These are phyloP conservation scores for Erpetoichthys calabaricus DNA, from an alignment of 2,797 vertebrate genomes.

Conservation along the genomic window DNA sequence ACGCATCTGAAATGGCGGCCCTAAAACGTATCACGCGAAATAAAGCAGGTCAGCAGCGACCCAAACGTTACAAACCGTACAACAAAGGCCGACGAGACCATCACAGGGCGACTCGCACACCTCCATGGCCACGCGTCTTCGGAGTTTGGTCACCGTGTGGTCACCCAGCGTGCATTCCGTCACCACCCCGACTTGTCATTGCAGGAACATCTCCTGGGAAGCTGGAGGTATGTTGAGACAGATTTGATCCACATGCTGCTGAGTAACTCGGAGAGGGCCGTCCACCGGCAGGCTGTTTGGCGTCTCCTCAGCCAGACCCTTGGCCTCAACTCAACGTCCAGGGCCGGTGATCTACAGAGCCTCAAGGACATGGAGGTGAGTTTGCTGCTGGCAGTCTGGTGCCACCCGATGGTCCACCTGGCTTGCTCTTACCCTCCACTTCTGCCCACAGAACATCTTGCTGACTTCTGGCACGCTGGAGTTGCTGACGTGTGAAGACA, in stretches of 20 bases:
- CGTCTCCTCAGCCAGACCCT: conserved; percentile 40
- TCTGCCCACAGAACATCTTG: conserved; percentile 45
- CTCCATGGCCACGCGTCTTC: not conserved
- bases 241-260: conserved; percentile 53
- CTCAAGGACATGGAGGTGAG: conserved; percentile 60
- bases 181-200: not conserved
- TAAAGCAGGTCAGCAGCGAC: no score
- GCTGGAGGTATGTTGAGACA: conserved; percentile 38
- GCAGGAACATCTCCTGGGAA: conserved; percentile 41
- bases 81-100: no score
- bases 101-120: not conserved
- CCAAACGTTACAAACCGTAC: no score
- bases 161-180: no score
- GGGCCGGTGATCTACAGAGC: conserved; percentile 32
- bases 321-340: conserved; percentile 28
- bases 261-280: conserved; percentile 26
- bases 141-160: no score
- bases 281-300: conserved; percentile 36
- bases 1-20: no score
- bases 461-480: conserved; percentile 62
- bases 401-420: not conserved
- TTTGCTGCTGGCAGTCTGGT: not conserved
- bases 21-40: no score
- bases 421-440: not conserved
- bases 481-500: conserved; percentile 55